phyloP scores from a whole-genome alignment of 2,888 invertebrate species.

The Volucella bombylans region DNA sequence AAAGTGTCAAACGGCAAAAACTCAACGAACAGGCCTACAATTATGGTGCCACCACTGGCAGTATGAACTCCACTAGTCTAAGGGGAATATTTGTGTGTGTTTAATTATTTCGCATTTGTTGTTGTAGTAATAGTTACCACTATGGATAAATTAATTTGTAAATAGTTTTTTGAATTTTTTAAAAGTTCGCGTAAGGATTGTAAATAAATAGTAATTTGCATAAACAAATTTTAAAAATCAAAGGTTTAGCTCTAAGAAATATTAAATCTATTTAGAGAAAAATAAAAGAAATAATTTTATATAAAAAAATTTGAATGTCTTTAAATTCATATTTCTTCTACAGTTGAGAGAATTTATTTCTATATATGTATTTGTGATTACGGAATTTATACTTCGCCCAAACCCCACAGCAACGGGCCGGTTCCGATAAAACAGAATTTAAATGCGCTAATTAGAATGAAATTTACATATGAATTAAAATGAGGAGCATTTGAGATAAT shows the following conservation, averaged over 20 bases:
- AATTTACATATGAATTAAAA: too few relatives aligned
- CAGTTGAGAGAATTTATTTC: too few relatives aligned
- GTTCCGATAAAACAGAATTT: too few relatives aligned
- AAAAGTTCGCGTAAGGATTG: slow-evolving; percentile 38
- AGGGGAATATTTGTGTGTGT: slow-evolving; percentile 80
- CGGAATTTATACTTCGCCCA: too few relatives aligned
- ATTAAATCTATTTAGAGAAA: not conserved
- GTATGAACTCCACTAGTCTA: slow-evolving; percentile 78
- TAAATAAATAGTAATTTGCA: slow-evolving; percentile 43
- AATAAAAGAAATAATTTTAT: not conserved
- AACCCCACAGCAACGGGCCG: too few relatives aligned
- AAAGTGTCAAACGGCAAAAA: slow-evolving; percentile 78
- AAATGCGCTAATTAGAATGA: too few relatives aligned
- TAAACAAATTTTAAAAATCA: not conserved
- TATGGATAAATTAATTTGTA: slow-evolving; percentile 38
- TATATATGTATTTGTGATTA: too few relatives aligned
- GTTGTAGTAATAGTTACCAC: slow-evolving; percentile 12
- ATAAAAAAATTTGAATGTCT: too few relatives aligned
- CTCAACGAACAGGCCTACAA: slow-evolving; percentile 74
- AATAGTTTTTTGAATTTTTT: slow-evolving; percentile 40
- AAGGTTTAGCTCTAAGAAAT: too few relatives aligned
- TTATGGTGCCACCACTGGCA: slow-evolving; percentile 60
- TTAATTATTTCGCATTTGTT: slow-evolving; percentile 54
- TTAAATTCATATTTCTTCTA: too few relatives aligned
- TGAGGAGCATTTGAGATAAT: too few relatives aligned